Evolutionary conservation across 2,113 vertebrate species (phyloP).

Genomic region (Chaetops frenatus): DNA sequence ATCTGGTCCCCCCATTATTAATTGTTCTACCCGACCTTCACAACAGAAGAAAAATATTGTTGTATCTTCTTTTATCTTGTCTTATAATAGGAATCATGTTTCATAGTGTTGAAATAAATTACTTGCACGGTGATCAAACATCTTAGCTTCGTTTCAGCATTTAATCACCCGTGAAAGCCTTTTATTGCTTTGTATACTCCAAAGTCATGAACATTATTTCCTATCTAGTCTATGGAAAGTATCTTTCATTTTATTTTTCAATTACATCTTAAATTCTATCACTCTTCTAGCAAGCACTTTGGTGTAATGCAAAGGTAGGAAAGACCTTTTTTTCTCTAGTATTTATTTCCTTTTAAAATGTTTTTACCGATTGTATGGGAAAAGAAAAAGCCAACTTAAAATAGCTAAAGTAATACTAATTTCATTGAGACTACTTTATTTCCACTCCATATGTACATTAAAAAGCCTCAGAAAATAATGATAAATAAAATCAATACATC

Average conservation of each 20-base stretch:
- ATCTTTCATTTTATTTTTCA: constrained; percentile 49
- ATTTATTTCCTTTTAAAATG: not conserved
- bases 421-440: not conserved
- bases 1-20: constrained; percentile 22
- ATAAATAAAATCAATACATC: not conserved
- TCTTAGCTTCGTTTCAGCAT: constrained; percentile 52
- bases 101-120: constrained; percentile 58
- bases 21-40: constrained; percentile 34
- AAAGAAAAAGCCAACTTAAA: not conserved
- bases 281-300: not conserved
- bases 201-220: constrained; percentile 47
- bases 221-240: constrained; percentile 29
- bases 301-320: not conserved
- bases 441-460: not conserved
- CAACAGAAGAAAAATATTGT: constrained; percentile 51
- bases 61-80: constrained; percentile 57
- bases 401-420: not conserved
- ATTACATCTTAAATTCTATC: not conserved
- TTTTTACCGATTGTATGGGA: not conserved
- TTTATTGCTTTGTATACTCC: constrained; percentile 52
- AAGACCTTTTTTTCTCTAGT: not conserved
- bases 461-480: not conserved
- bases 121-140: constrained; percentile 49
- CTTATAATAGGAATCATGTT: constrained; percentile 55
- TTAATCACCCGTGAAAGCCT: constrained; percentile 54